phyloP scores from a whole-genome alignment of 2,113 vertebrate species.

The Cygnus atratus region DNA sequence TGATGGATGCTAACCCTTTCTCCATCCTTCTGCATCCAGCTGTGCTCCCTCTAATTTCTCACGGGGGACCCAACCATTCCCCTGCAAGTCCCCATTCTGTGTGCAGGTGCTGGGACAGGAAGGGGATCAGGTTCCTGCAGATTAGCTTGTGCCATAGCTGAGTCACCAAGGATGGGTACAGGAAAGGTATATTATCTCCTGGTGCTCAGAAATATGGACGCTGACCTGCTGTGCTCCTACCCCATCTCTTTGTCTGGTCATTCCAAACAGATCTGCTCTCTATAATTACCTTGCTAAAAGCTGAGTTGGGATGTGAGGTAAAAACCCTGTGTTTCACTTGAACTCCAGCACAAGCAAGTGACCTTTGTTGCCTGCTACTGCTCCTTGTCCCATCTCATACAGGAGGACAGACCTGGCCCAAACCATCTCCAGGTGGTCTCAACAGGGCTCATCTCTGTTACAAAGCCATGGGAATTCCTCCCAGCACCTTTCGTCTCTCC shows the following conservation, averaged over 20 bases:
- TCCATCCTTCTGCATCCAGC: conserved; percentile 28
- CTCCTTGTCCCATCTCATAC: not conserved
- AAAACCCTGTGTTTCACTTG: not conserved
- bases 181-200: not conserved
- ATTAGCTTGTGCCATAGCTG: not conserved
- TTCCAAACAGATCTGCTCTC: not conserved
- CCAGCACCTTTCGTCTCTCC: not conserved
- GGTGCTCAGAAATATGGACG: not conserved
- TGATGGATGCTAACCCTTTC: conserved; percentile 55
- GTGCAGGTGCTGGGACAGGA: not conserved
- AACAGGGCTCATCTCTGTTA: not conserved
- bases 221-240: not conserved
- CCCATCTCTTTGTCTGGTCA: not conserved
- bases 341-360: not conserved
- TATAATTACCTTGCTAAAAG: not conserved
- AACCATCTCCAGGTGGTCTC: not conserved
- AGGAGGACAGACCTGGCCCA: not conserved
- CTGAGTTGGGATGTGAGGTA: not conserved
- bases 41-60: conserved; percentile 48
- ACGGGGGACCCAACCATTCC: conserved; percentile 5
- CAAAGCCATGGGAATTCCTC: not conserved
- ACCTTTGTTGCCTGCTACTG: not conserved
- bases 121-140: not conserved
- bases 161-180: not conserved
- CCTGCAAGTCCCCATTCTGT: not conserved